Percentiles rank a stretch among this genome's conserved stretches.
These are phyloP conservation scores for Eclectus roratus DNA, from an alignment of 2,113 vertebrate species.

Conservation along the genomic window DNA sequence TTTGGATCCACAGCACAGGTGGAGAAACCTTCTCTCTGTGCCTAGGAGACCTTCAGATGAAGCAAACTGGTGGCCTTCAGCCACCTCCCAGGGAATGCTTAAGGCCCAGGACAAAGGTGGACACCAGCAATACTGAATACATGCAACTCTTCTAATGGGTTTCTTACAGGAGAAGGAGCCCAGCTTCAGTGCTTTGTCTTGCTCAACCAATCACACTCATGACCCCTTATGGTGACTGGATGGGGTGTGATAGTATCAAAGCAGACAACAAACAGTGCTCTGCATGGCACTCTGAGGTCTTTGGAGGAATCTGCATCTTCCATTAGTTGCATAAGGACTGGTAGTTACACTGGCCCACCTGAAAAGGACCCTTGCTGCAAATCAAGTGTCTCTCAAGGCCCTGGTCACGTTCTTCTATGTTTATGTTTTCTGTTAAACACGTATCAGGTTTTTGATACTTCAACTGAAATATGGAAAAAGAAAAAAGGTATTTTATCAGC, in stretches of 20 bases:
- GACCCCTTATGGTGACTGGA: fast-evolving
- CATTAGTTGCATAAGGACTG: fast-evolving
- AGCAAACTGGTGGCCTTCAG: not conserved
- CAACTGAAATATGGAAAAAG: not conserved
- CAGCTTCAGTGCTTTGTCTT: not conserved
- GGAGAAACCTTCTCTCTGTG: not conserved
- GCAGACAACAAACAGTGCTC: not conserved
- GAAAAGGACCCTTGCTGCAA: not conserved
- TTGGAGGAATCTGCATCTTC: not conserved
- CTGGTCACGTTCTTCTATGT: not conserved
- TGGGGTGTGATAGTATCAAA: not conserved
- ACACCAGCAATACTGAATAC: fast-evolving
- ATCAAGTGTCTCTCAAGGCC: not conserved
- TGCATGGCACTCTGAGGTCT: not conserved
- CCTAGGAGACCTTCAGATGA: not conserved
- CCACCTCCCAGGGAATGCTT: not conserved
- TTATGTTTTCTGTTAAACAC: not conserved
- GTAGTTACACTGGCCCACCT: not conserved
- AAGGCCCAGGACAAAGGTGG: not conserved
- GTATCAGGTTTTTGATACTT: not conserved
- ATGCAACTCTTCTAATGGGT: not conserved
- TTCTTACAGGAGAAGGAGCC: not conserved
- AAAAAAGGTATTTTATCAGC: not conserved
- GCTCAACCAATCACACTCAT: not conserved
- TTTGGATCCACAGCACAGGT: not conserved